Conservation (phyloP, 1,140 invertebrate species). For the Wasmannia auropunctata region DNA sequence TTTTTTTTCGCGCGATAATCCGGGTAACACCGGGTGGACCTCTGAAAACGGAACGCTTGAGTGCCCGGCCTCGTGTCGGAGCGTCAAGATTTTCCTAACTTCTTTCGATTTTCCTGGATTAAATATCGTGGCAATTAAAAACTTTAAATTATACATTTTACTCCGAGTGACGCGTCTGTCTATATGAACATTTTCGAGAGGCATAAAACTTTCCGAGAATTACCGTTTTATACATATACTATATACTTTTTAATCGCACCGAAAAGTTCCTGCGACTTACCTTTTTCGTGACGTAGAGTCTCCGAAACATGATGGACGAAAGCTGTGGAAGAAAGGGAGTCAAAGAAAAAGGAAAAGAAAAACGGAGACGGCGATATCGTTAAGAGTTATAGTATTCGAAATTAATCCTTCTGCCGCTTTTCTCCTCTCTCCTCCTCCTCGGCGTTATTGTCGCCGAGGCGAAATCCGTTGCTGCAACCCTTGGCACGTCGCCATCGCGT, state of each 20-base stretch:
- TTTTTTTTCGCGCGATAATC: conserved; percentile 29
- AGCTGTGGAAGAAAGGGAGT: background rate
- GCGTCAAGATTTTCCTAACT: background rate
- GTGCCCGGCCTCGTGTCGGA: background rate
- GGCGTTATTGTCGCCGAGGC: conserved; percentile 12
- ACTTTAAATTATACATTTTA: background rate
- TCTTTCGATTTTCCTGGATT: background rate
- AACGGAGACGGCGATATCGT: background rate
- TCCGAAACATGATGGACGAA: background rate
- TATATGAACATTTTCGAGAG: background rate
- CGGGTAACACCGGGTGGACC: background rate
- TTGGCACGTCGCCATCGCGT: conserved; percentile 31
- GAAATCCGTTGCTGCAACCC: conserved; percentile 35
- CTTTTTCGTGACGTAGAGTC: background rate
- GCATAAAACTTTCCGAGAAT: background rate
- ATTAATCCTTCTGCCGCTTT: conserved; percentile 3
- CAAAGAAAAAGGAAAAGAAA: background rate
- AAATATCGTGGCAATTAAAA: background rate
- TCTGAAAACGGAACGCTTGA: background rate
- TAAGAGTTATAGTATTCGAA: conserved; percentile 31
- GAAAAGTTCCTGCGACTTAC: background rate
- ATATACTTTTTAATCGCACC: background rate
- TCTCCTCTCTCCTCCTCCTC: background rate
- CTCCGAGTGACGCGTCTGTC: too few relatives aligned
- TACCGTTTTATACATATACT: background rate